Conservation (phyloP, 2,113 vertebrate genomes). For the Mesembrinibis cayennensis region DNA sequence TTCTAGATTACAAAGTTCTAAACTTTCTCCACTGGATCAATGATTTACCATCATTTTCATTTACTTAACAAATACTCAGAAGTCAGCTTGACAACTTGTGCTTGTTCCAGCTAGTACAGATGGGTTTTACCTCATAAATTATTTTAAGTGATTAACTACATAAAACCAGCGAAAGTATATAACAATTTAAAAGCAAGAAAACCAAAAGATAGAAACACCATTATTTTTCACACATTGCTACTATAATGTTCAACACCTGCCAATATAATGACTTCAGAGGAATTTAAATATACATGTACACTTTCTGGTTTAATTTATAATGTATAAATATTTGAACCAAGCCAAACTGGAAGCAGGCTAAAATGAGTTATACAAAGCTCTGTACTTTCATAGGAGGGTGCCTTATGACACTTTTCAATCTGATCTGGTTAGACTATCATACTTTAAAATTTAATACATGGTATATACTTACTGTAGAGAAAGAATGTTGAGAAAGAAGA, state of each 20-base stretch:
- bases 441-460: neutral
- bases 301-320: neutral
- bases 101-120: neutral
- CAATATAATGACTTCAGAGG: neutral
- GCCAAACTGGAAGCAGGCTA: neutral
- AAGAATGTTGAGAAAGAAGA: neutral
- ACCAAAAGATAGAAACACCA: neutral
- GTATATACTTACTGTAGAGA: neutral
- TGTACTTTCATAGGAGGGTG: neutral
- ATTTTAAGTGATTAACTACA: neutral
- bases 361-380: neutral
- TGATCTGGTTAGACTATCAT: neutral
- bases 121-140: neutral
- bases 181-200: neutral
- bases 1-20: neutral
- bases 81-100: neutral
- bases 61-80: neutral
- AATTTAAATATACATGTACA: neutral
- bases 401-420: neutral
- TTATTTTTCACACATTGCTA: neutral
- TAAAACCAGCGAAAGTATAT: neutral
- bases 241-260: neutral
- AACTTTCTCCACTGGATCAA: neutral
- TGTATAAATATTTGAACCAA: neutral
- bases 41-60: neutral